Evolutionary conservation across 2,113 vertebrate genomes (phyloP), one percentile per base, ranked within the genome.

Genomic region (Maccullochella peelii): DNA sequence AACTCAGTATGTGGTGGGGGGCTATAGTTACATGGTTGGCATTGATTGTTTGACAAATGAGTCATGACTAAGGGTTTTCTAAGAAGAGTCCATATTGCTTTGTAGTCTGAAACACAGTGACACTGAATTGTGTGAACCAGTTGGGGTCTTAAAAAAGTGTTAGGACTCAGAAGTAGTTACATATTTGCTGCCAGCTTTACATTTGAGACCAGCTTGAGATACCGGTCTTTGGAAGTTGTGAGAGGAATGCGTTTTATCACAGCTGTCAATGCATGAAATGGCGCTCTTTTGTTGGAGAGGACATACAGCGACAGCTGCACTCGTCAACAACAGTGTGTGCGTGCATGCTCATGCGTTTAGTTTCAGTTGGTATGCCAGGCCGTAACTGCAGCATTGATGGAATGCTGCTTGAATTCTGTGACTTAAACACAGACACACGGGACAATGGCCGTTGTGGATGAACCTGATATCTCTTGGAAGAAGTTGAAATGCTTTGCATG

Each of bases 271-370:
- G 80, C 50, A 63, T 91, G 90, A 88, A 92, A 91, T 84, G 84
- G 84, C 70, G 75, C 86, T 55, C 86, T 92, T 93, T 92, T 87
- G 90, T 92, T 82, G 14, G 65, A 75, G 80, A 73, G 55, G 74
- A 94, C 87, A 70, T 90, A 88, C 84, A 86, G 89, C 88, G 90
- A 92, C 94, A 95, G 94, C 93, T 95, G 94, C 91, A 70, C 59
- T 30, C 73, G 67, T 80, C 79, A 73, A 40, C 50, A 55, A 1
- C 76, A 4, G 54, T 12, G 76, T 50, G 69, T 77, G 70, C 58
- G 62, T 61, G 49, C 66, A 33, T 74, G 74, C 30, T 8, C 18
- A 18, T 66, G 55, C 69, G 66, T 71, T 52, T 80, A 61, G 49
- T 86, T 77, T 79, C 57, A 42, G 73, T 73, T 27, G 54, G 88